Evolutionary conservation across 2,113 vertebrate species (phyloP).

Genomic region (Rhabdornis inornatus): DNA sequence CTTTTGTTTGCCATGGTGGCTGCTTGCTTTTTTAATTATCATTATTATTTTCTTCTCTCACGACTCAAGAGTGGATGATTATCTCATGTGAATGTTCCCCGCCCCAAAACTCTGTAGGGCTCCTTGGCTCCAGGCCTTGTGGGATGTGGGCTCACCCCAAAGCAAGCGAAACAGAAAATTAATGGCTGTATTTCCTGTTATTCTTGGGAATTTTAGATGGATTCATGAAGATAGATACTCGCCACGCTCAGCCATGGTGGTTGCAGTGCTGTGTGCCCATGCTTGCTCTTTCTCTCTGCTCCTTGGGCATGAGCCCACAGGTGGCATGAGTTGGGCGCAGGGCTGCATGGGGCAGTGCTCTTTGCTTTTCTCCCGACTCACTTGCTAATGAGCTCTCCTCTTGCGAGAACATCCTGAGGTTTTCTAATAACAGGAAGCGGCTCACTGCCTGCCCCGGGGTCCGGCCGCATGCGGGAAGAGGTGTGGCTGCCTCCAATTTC

Average conservation of each 20-base stretch:
- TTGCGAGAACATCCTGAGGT: not conserved
- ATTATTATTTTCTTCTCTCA: not conserved
- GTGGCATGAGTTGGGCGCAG: fast-evolving
- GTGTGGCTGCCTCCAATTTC: constrained; percentile 22
- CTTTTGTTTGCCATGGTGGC: not conserved
- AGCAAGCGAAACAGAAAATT: not conserved
- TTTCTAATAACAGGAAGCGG: constrained; percentile 46
- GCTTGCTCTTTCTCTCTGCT: not conserved
- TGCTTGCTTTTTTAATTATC: not conserved
- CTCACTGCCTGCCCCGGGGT: not conserved
- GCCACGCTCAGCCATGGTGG: fast-evolving
- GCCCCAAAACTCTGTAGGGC: not conserved
- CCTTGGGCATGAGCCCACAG: not conserved
- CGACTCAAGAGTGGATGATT: fast-evolving
- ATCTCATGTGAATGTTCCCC: not conserved
- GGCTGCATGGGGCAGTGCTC: not conserved
- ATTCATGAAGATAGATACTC: not conserved
- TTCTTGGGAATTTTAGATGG: not conserved
- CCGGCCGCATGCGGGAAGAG: not conserved
- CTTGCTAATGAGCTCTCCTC: not conserved
- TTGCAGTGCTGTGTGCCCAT: not conserved
- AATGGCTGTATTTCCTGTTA: not conserved
- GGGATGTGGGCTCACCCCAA: not conserved
- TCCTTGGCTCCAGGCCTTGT: fast-evolving
- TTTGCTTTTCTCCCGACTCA: not conserved